Evolutionary conservation across 2,113 vertebrate genomes (phyloP).

Genomic region (Gobio gobio): DNA sequence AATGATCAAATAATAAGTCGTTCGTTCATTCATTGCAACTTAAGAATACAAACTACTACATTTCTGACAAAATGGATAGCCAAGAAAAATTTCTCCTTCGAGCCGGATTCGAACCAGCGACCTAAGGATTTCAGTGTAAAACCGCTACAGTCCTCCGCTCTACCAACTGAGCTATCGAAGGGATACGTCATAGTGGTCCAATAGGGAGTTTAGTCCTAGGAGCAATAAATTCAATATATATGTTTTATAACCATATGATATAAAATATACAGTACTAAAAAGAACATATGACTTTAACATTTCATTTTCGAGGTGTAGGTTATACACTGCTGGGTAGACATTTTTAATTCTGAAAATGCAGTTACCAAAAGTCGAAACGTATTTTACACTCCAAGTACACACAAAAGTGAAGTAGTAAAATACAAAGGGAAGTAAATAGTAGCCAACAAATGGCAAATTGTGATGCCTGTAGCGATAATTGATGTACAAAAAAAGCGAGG

Average conservation of each 20-base stretch:
- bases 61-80: not conserved
- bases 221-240: too few species aligned
- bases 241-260: too few species aligned
- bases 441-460: not conserved
- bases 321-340: not conserved
- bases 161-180: constrained; percentile 91
- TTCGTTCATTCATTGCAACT: not conserved
- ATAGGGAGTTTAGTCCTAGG: too few species aligned
- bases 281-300: too few species aligned
- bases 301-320: not conserved
- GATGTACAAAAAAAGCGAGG: not conserved
- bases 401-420: not conserved
- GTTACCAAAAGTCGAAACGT: not conserved
- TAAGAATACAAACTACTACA: not conserved
- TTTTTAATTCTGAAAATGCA: not conserved
- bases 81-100: constrained; percentile 59
- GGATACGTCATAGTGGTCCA: not conserved
- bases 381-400: not conserved
- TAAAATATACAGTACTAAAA: too few species aligned
- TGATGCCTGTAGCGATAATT: not conserved
- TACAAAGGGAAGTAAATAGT: not conserved
- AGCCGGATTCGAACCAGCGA: constrained; percentile 84
- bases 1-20: too few species aligned
- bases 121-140: constrained; percentile 70
- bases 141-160: constrained; percentile 86